Base-by-base conservation (phyloP, 37 sponge, comb jelly and placozoan species). In the Theonella swinhoei region DNA sequence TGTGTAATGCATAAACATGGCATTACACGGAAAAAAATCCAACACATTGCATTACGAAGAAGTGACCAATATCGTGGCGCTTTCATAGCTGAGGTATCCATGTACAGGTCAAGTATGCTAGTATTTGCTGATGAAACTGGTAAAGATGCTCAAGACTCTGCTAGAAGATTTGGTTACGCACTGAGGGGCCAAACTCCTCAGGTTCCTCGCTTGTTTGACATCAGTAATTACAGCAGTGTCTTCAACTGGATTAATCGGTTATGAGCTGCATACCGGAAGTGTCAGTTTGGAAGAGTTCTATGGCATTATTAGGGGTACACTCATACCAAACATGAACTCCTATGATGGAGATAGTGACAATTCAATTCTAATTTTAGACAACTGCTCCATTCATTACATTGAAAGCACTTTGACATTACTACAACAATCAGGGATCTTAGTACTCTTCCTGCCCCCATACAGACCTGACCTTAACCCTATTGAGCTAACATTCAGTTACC, bases 401-500 rank as follows among this genome's bases (percentile, higher is more conserved):
- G 1, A 60, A 3, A 74, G 70, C 9, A 76, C 80, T 8, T 25
- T 1, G 4, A 29, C 64, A 35, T 9, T 41, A 40, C 36, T 87
- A 41, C 8, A 63, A 31, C 60, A 71, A 28, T 42, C 69, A 74
- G 80, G 81, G 11, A 86, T 78, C n/a, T 5, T 78, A 25, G 64
- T 60, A 8, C 28, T 77, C 9, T 86, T 42, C 62, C 75, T 87
- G 19, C 87, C 87, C n/a, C 87, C 87, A 73, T 87, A 87, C 29
- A 80, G 81, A 40, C 87, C 87, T 26, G 80, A 87, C 41, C 66
- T 80, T 22, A 80, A 79, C 65, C 87, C 87, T 5, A 74, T 80
- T 22, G 87, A 87, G 75, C 69, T 80, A 77, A 77, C 64, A 19
- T 77, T 77, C 24, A 77, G 77, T 62, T 77, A 33, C 26, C 32